Percentiles rank a stretch among this genome's conserved stretches.
phyloP scores from a whole-genome alignment of 1,140 invertebrate species.

The Mesaphorura yosii region DNA sequence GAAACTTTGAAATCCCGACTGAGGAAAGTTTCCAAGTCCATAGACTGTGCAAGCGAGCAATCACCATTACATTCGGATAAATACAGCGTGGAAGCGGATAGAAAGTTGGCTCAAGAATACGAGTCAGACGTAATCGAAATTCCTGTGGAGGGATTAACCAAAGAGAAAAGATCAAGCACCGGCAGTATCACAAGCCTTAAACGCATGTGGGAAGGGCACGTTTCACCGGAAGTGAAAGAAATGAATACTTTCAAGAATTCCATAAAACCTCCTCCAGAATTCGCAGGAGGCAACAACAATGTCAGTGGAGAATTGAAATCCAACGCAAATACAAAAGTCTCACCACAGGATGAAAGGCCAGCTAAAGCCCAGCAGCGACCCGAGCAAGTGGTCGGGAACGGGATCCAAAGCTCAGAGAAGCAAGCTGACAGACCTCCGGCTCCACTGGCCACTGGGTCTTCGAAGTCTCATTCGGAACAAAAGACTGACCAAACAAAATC shows the following conservation, averaged over 20 bases:
- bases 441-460: too few relatives aligned
- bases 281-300: not conserved
- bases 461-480: conserved; percentile 5
- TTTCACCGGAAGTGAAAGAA: not conserved
- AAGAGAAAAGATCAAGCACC: conserved; percentile 79
- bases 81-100: too few relatives aligned
- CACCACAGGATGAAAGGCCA: not conserved
- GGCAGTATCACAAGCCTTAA: conserved; percentile 86
- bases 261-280: not conserved
- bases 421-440: too few relatives aligned
- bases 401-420: too few relatives aligned
- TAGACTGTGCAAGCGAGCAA: conserved; percentile 29
- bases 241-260: not conserved
- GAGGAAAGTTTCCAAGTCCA: conserved; percentile 58
- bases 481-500: conserved; percentile 23
- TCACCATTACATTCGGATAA: conserved; percentile 38
- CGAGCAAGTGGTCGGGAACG: not conserved
- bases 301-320: not conserved
- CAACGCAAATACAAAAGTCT: not conserved
- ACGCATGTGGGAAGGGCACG: conserved; percentile 66
- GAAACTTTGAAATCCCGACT: conserved; percentile 67
- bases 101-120: too few relatives aligned
- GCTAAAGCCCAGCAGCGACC: not conserved
- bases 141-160: conserved; percentile 46
- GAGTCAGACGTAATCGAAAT: conserved; percentile 26